Conservation (phyloP, 2,797 vertebrate genomes). For the Enteromius thamalakanensis region DNA sequence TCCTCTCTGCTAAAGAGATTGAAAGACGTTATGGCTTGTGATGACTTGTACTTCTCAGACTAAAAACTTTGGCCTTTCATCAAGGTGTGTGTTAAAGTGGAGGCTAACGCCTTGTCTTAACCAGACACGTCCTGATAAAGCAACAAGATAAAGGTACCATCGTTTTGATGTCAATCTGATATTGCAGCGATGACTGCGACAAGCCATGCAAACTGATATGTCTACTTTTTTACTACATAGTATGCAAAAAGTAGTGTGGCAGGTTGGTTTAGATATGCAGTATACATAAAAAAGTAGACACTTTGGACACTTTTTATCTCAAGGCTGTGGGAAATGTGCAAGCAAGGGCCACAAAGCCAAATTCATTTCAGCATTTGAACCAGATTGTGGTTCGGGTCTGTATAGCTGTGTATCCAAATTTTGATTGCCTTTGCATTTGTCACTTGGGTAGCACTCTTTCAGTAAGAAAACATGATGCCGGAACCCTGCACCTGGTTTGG, state of each 20-base stretch:
- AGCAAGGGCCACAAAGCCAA: neutral
- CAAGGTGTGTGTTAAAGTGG: conserved; percentile 19
- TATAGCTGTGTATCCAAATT: neutral
- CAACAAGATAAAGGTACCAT: neutral
- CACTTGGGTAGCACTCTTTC: neutral
- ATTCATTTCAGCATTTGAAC: neutral
- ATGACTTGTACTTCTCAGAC: conserved; percentile 24
- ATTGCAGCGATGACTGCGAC: neutral
- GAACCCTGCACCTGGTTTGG: conserved; percentile 20
- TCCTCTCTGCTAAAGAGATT: conserved; percentile 20
- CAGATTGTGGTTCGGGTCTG: neutral
- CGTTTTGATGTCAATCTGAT: neutral
- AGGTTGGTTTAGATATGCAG: neutral
- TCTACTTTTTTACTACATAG: neutral
- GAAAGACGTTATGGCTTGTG: conserved; percentile 20
- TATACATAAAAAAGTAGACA: too few relatives aligned
- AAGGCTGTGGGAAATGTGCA: neutral
- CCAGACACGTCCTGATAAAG: conserved; percentile 1
- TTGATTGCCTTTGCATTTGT: conserved; percentile 1
- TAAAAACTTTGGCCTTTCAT: conserved; percentile 28
- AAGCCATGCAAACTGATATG: neutral
- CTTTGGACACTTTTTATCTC: neutral
- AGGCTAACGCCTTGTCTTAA: conserved; percentile 16
- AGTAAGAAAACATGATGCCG: neutral
- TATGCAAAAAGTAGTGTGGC: neutral